Conservation (phyloP, 2,113 vertebrate species). For the Eurystomus gularis region DNA sequence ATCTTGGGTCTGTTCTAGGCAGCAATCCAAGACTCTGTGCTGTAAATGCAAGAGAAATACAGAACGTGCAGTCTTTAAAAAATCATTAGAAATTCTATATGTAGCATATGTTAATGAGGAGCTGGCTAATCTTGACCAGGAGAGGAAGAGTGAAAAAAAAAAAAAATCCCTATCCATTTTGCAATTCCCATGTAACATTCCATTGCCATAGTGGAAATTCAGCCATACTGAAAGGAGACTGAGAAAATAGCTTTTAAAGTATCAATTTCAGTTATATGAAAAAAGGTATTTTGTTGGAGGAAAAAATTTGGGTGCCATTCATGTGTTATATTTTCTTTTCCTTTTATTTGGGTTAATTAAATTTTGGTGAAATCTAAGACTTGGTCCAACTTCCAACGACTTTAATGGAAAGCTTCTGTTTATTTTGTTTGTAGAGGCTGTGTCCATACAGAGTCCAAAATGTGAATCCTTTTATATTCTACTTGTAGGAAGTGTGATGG, state of each 20-base stretch:
- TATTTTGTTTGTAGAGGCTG: not conserved
- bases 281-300: not conserved
- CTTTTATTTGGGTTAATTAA: not conserved
- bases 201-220: not conserved
- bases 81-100: not conserved
- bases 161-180: not conserved
- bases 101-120: not conserved
- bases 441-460: not conserved
- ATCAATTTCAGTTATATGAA: not conserved
- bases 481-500: not conserved
- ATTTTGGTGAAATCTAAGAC: not conserved
- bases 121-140: not conserved
- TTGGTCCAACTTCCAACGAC: not conserved
- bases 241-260: not conserved
- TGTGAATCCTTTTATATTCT: not conserved
- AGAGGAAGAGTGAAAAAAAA: not conserved
- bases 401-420: not conserved
- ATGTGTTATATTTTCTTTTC: not conserved
- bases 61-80: not conserved
- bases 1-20: conserved; percentile 44
- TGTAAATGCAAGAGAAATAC: not conserved
- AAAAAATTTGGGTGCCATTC: not conserved
- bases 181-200: not conserved
- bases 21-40: not conserved
- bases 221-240: not conserved